Conservation (phyloP, 1,140 invertebrate species). For the Ceratina calcarata region DNA sequence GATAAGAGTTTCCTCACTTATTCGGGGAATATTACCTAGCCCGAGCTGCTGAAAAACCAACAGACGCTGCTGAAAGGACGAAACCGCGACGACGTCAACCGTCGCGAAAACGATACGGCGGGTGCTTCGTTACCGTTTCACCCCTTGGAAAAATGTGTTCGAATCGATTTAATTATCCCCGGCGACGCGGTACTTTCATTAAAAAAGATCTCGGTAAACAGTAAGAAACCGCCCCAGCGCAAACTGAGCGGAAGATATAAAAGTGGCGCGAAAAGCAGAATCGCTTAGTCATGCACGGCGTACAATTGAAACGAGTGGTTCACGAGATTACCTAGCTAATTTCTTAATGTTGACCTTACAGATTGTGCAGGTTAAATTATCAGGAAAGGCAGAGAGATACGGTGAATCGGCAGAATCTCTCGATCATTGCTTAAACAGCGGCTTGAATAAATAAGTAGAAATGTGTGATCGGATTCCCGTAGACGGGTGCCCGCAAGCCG, state of each 20-base stretch:
- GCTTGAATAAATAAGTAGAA: background rate
- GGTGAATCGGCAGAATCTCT: background rate
- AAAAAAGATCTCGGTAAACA: background rate
- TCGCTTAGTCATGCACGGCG: background rate
- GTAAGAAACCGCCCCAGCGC: background rate
- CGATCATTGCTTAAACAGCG: no score
- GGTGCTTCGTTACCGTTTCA: background rate
- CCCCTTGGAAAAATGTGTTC: background rate
- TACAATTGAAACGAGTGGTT: background rate
- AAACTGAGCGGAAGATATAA: background rate
- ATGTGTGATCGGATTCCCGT: background rate
- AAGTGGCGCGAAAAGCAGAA: background rate
- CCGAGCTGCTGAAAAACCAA: constrained; percentile 53
- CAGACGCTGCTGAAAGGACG: constrained; percentile 60
- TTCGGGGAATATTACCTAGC: constrained; percentile 55
- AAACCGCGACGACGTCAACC: constrained; percentile 29
- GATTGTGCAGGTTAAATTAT: background rate
- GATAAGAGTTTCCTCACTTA: constrained; percentile 66
- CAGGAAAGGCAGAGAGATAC: background rate
- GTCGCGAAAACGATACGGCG: constrained; percentile 22
- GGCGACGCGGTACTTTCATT: background rate
- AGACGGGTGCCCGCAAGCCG: background rate
- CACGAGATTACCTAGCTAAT: background rate
- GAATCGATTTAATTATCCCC: background rate
- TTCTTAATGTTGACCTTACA: background rate